These are phyloP conservation scores for Gibbula magus DNA, from an alignment of 2,888 invertebrate genomes.

Conservation along the genomic window DNA sequence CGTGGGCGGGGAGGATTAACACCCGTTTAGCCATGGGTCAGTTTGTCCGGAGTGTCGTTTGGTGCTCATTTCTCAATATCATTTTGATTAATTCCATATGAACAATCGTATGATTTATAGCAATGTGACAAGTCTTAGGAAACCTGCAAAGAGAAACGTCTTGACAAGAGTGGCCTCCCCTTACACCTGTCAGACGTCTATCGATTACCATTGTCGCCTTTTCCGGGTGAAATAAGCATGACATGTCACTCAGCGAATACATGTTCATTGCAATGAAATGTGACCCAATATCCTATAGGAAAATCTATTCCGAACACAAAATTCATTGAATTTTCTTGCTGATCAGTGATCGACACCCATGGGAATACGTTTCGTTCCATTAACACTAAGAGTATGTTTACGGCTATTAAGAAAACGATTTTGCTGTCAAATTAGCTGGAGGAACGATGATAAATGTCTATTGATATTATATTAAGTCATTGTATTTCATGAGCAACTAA, in stretches of 20 bases:
- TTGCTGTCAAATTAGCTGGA: no score
- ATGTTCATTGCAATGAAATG: slow-evolving; percentile 9
- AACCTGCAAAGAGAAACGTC: not conserved
- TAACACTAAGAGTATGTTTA: no score
- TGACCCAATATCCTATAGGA: not conserved
- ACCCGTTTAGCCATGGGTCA: slow-evolving; percentile 10
- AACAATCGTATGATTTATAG: slow-evolving; percentile 18
- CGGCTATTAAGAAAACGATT: no score
- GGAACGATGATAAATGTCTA: no score
- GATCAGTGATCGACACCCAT: no score
- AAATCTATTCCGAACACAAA: no score
- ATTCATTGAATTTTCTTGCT: no score
- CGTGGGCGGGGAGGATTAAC: slow-evolving; percentile 19
- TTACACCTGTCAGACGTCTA: not conserved
- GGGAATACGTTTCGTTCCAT: no score
- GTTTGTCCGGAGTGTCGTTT: not conserved
- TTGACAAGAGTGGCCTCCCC: not conserved
- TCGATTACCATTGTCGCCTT: not conserved
- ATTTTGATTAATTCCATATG: not conserved
- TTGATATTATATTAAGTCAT: no score
- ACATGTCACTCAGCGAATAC: not conserved
- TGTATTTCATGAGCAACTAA: no score
- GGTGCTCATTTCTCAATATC: not conserved
- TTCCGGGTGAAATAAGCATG: not conserved
- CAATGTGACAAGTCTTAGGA: not conserved